These are phyloP conservation scores for Paramisgurnus dabryanus DNA, from an alignment of 2,113 vertebrate genomes.

Conservation along the genomic window DNA sequence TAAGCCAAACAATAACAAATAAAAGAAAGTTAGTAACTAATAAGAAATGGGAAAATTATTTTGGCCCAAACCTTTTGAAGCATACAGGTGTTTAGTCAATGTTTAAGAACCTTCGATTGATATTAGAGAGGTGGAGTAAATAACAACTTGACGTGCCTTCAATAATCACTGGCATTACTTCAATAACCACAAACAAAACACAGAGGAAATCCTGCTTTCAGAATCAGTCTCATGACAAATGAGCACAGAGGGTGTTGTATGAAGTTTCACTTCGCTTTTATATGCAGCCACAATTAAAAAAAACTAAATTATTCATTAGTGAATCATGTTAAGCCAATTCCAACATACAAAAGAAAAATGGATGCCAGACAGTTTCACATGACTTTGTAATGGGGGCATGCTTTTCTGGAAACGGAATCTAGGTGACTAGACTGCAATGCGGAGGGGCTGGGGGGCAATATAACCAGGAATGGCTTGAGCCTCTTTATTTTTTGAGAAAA, in stretches of 20 bases:
- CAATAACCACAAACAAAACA: neutral
- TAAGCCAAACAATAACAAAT: conserved; percentile 21
- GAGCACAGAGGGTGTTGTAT: neutral
- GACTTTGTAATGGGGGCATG: neutral
- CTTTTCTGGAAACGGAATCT: conserved; percentile 25
- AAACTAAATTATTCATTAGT: neutral
- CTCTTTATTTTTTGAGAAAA: neutral
- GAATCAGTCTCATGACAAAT: neutral
- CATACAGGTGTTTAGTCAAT: neutral
- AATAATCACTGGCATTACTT: neutral
- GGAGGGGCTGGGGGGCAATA: neutral
- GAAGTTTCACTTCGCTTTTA: conserved; percentile 24
- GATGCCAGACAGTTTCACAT: neutral
- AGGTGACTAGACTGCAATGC: conserved; percentile 22
- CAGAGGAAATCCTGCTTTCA: conserved; percentile 32
- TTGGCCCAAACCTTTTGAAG: neutral
- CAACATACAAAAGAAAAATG: neutral
- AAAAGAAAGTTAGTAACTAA: neutral
- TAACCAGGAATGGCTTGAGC: conserved; percentile 4
- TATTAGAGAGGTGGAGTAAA: neutral
- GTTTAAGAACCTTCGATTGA: neutral
- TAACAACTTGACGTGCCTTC: neutral
- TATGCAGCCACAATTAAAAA: neutral
- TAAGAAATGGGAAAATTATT: too few relatives aligned
- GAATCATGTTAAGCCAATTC: neutral